Conservation (phyloP, 2,113 vertebrate genomes). For the Bettongia penicillata region DNA sequence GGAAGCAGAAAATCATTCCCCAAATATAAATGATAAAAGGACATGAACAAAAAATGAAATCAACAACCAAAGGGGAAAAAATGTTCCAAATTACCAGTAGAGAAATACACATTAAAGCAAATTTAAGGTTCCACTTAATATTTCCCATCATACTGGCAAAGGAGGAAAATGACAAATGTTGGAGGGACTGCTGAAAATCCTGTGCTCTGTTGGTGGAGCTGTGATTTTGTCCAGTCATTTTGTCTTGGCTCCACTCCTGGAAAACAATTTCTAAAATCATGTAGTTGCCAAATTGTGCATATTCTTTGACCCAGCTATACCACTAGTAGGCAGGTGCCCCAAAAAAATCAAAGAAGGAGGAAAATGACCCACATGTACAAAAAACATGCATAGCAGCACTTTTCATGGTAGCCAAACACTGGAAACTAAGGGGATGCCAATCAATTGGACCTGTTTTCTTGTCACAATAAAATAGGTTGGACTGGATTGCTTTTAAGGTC, state of each 20-base stretch:
- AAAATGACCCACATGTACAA: neutral
- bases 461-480: neutral
- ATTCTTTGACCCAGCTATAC: too few relatives aligned
- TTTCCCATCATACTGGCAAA: neutral
- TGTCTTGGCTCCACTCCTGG: neutral
- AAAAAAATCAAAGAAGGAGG: too few relatives aligned
- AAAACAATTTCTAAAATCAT: neutral
- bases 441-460: neutral
- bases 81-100: neutral
- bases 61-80: neutral
- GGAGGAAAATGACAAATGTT: neutral
- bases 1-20: neutral
- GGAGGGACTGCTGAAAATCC: neutral
- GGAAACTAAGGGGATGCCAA: neutral
- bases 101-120: neutral
- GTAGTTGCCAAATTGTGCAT: neutral
- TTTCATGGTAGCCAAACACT: neutral
- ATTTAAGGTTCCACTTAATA: neutral
- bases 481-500: neutral
- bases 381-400: neutral
- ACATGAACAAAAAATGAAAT: neutral
- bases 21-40: neutral
- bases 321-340: neutral
- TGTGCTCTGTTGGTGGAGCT: neutral
- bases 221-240: neutral